Evolutionary conservation across 2,113 vertebrate species (phyloP).

Genomic region (Notechis scutatus): DNA sequence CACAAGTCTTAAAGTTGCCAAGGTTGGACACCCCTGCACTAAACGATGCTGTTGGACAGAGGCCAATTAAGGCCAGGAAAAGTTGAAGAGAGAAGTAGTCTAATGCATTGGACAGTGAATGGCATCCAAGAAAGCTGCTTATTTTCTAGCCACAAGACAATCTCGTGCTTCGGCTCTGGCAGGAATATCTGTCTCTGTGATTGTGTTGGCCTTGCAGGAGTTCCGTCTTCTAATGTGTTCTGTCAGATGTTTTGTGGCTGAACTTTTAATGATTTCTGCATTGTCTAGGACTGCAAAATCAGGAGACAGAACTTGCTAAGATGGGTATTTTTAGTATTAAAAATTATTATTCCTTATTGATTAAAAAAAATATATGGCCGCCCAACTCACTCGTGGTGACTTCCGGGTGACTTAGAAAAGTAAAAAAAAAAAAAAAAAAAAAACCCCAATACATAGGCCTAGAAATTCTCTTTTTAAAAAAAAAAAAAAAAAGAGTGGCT

Average conservation of each 20-base stretch:
- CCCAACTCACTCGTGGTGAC: background rate
- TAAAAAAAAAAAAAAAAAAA: background rate
- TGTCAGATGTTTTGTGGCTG: background rate
- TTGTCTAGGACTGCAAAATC: background rate
- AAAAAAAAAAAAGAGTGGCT: background rate
- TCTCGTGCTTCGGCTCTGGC: background rate
- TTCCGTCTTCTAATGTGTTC: background rate
- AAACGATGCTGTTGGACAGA: background rate
- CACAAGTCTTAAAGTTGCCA: too few species aligned
- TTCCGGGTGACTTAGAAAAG: background rate
- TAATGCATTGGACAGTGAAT: background rate
- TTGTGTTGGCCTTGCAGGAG: background rate
- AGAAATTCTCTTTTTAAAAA: background rate
- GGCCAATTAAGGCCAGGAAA: constrained; percentile 2
- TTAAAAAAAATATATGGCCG: background rate
- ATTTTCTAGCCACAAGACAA: background rate
- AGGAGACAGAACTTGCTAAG: background rate
- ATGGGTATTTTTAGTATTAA: background rate
- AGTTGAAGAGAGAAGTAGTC: background rate
- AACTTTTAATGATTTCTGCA: background rate
- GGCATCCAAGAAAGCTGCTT: background rate
- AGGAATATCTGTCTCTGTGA: background rate
- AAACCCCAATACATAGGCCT: background rate
- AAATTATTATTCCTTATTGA: background rate
- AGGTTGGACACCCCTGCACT: too few species aligned